Evolutionary conservation across 2,797 vertebrate genomes (phyloP), one percentile per base, ranked within the genome.

Genomic region (Lycodopsis pacificus): DNA sequence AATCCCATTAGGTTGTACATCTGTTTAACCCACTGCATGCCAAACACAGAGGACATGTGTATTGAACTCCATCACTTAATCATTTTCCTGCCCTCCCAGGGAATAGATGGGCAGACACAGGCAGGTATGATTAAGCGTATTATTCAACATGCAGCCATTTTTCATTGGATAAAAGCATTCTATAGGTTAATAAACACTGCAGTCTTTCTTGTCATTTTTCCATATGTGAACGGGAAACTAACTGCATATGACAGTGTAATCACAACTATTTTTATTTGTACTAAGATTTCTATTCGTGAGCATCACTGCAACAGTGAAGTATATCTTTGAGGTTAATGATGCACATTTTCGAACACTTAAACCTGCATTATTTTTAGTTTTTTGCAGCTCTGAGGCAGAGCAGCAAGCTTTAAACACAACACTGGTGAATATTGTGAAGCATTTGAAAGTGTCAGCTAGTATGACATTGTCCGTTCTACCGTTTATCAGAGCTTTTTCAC

Each of bases 121-220:
- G 34, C 54, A 27, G 15, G 25, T 63, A 22, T 71, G 62, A 83
- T 44, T 51, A 48, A 7, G 32, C 46, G n/a, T 17, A n/a, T 44
- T 1, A 30, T 44, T 27, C n/a, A 30, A 25, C 1, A 32, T 7
- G n/a, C 22, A 22, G 5, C 6, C 1, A n/a, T 5, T 65, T 36
- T 8, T 64, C 22, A 32, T 40, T 32, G 42, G 42, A 38, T 46
- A 25, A 30, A 58, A 2, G 9, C 42, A 61, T 56, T 56, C 9
- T 34, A 48, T n/a, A 27, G 13, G 1, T n/a, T 34, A 44, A 46
- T 46, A 17, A 27, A 70, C 5, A 22, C 40, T n/a, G 13, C 42
- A 42, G 42, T 42, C 25, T 4, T 51, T 4, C 4, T 20, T 7
- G 20, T 19, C 49, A 1, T 4, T 32, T 32, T 59, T 2, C 40